A percentile compares a stretch with the other conserved stretches of the same genome.
Conservation (phyloP, 2,113 vertebrate genomes). For the Nematolebias whitei region DNA sequence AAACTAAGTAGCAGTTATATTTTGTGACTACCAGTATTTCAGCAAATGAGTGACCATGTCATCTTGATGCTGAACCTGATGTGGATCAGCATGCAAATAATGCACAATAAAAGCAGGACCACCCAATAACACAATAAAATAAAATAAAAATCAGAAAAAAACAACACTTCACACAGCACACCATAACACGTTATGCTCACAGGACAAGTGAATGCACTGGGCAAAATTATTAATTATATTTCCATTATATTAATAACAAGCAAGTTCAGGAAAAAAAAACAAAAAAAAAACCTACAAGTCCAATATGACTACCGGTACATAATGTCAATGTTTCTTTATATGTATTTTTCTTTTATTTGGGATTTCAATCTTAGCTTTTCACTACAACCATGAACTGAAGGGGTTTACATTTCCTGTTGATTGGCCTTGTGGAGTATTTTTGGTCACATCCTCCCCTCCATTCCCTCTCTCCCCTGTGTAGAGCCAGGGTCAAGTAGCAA, state of each 20-base stretch:
- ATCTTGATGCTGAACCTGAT: slow-evolving; percentile 43
- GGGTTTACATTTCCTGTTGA: slow-evolving; percentile 62
- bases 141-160: slow-evolving; percentile 47
- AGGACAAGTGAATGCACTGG: slow-evolving; percentile 18
- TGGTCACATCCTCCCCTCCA: slow-evolving; percentile 17
- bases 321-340: not conserved
- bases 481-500: slow-evolving; percentile 58
- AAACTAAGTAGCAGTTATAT: slow-evolving; percentile 47
- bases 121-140: slow-evolving; percentile 22
- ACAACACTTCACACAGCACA: slow-evolving; percentile 68
- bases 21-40: slow-evolving; percentile 48
- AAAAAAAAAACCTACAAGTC: not conserved
- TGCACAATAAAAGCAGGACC: slow-evolving; percentile 38
- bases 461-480: slow-evolving; percentile 52
- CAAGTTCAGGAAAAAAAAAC: no score
- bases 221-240: not conserved
- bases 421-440: slow-evolving; percentile 45
- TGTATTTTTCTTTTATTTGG: not conserved
- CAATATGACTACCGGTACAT: not conserved
- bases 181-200: slow-evolving; percentile 21
- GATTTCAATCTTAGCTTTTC: slow-evolving; percentile 7
- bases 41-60: slow-evolving; percentile 53
- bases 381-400: slow-evolving; percentile 21
- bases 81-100: slow-evolving; percentile 67
- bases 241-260: not conserved